Evolutionary conservation across 2,888 invertebrate genomes (phyloP).

Genomic region (Patella pellucida): DNA sequence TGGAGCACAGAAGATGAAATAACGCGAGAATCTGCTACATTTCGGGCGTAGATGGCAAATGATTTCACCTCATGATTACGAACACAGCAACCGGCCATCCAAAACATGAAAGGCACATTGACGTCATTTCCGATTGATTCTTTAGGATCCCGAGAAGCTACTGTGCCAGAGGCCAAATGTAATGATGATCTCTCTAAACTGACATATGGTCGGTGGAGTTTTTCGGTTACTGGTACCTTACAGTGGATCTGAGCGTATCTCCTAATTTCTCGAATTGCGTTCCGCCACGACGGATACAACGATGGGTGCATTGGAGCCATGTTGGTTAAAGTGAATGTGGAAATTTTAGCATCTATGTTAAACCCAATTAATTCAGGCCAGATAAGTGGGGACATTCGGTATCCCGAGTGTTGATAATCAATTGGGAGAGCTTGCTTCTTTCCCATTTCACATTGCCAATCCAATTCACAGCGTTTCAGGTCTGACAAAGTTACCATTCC

Average conservation of each 20-base stretch:
- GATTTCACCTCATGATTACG: slow-evolving; percentile 47
- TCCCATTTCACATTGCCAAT: slow-evolving; percentile 48
- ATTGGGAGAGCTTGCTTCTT: slow-evolving; percentile 46
- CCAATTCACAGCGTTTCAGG: slow-evolving; percentile 35
- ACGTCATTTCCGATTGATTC: slow-evolving; percentile 56
- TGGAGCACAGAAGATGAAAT: slow-evolving; percentile 51
- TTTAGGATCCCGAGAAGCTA: slow-evolving; percentile 41
- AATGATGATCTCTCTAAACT: slow-evolving; percentile 24
- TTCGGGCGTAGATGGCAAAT: slow-evolving; percentile 56
- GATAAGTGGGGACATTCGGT: slow-evolving; percentile 48
- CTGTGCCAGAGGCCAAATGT: slow-evolving; percentile 42
- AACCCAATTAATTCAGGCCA: slow-evolving; percentile 52
- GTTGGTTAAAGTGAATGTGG: slow-evolving; percentile 58
- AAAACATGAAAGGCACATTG: slow-evolving; percentile 56
- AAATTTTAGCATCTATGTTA: slow-evolving; percentile 42
- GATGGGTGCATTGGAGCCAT: slow-evolving; percentile 53
- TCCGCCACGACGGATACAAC: slow-evolving; percentile 52
- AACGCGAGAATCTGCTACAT: slow-evolving; percentile 42
- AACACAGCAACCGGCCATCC: slow-evolving; percentile 61
- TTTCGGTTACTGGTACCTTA: slow-evolving; percentile 41
- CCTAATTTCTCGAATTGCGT: slow-evolving; percentile 40
- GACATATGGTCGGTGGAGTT: slow-evolving; percentile 22
- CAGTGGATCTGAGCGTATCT: slow-evolving; percentile 52
- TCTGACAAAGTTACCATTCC: slow-evolving; percentile 42
- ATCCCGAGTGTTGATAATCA: slow-evolving; percentile 48